These are phyloP conservation scores for Caenorhabditis latens DNA, from an alignment of 1,140 invertebrate genomes.

Conservation along the genomic window DNA sequence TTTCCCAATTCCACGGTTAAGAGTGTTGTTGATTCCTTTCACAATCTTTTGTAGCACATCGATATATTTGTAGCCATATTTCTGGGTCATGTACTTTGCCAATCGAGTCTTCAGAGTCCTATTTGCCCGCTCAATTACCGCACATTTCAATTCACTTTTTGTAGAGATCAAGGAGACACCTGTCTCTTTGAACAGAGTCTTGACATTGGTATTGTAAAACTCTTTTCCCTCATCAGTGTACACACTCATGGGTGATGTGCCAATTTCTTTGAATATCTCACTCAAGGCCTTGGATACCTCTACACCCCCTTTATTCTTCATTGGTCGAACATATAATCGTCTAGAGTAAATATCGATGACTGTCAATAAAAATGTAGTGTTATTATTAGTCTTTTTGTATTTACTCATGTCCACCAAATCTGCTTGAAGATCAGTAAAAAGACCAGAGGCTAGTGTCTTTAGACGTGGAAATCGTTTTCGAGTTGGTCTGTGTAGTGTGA, in stretches of 20 bases:
- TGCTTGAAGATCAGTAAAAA: background rate
- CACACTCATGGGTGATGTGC: background rate
- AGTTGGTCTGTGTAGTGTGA: background rate
- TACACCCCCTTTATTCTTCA: background rate
- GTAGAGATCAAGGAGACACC: background rate
- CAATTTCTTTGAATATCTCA: background rate
- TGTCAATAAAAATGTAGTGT: background rate
- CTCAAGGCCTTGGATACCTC: background rate
- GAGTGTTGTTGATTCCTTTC: background rate
- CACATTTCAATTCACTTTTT: conserved; percentile 11
- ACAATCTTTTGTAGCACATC: background rate
- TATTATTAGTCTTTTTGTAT: background rate
- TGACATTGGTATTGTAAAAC: background rate
- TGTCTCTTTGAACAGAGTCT: background rate
- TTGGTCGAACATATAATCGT: background rate
- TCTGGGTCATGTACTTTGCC: conserved; percentile 6
- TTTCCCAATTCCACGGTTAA: background rate
- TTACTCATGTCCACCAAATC: background rate
- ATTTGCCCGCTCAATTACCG: background rate
- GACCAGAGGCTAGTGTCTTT: background rate
- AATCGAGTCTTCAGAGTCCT: conserved; percentile 10
- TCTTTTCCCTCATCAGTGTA: conserved; percentile 16
- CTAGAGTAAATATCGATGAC: background rate
- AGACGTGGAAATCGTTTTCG: background rate
- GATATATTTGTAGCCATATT: background rate